Evolutionary conservation across 2,797 vertebrate species (phyloP).

Genomic region (Megaceryle alcyon): DNA sequence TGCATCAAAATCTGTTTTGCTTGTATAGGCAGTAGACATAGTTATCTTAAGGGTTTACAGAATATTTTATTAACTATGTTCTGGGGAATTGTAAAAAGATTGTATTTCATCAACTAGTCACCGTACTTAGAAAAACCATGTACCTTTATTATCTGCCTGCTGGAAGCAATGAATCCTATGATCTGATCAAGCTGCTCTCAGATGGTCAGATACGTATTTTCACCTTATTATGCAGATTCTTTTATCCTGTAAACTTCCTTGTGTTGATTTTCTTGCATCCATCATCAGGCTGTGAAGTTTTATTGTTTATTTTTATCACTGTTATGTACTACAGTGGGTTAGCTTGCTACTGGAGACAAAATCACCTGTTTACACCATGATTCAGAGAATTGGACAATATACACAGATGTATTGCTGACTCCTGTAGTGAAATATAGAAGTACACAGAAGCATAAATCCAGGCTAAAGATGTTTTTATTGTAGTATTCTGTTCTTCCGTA

Average conservation of each 20-base stretch:
- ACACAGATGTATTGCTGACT: neutral
- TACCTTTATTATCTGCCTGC: neutral
- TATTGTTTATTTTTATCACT: neutral
- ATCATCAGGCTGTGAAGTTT: neutral
- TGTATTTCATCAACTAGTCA: neutral
- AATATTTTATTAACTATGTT: neutral
- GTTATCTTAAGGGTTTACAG: neutral
- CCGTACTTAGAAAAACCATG: neutral
- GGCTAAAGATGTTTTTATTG: neutral
- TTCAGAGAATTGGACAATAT: neutral
- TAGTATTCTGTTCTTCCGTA: neutral
- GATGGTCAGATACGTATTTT: neutral
- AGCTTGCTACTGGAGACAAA: neutral
- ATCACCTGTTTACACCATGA: neutral
- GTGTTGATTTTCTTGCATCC: neutral
- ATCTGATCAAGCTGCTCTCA: neutral
- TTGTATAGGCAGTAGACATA: neutral
- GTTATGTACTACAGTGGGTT: neutral
- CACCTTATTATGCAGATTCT: neutral
- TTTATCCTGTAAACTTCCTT: neutral
- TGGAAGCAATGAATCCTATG: neutral
- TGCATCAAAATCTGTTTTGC: neutral
- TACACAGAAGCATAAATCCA: neutral
- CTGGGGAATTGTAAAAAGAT: neutral
- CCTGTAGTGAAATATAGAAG: rapidly evolving